A percentile compares a stretch with the other conserved stretches of the same genome.
These are phyloP conservation scores for Polia nebulosa DNA, from an alignment of 2,888 invertebrate genomes.

Conservation along the genomic window DNA sequence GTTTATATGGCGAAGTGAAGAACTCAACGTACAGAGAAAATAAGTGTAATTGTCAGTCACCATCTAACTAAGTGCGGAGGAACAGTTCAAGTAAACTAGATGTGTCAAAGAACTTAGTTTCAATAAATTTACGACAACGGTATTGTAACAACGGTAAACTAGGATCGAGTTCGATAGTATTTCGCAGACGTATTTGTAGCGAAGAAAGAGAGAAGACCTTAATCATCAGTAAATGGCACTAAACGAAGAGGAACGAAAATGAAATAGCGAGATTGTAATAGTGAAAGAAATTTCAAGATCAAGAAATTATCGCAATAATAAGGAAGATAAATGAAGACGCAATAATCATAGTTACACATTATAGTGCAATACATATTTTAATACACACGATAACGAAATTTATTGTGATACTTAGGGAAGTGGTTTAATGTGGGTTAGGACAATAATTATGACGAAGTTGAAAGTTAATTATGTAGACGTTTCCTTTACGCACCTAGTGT, in stretches of 20 bases:
- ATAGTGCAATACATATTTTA: constrained; percentile 5
- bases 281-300: background rate
- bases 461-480: background rate
- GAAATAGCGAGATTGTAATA: background rate
- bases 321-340: background rate
- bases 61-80: background rate
- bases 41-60: background rate
- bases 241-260: constrained; percentile 3
- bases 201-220: background rate
- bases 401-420: constrained; percentile 4
- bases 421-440: background rate
- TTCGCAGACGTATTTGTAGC: background rate
- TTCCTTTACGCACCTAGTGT: background rate
- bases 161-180: background rate
- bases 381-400: constrained; percentile 4
- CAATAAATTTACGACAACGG: background rate
- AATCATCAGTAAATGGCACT: background rate
- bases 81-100: background rate
- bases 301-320: background rate
- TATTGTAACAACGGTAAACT: too few species aligned
- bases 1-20: background rate
- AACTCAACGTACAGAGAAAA: background rate
- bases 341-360: background rate
- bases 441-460: background rate
- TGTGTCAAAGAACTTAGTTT: background rate